A percentile compares a stretch with the other conserved stretches of the same genome.
Evolutionary conservation across 2,888 invertebrate species (phyloP).

Genomic region (Dendrolimus houi): DNA sequence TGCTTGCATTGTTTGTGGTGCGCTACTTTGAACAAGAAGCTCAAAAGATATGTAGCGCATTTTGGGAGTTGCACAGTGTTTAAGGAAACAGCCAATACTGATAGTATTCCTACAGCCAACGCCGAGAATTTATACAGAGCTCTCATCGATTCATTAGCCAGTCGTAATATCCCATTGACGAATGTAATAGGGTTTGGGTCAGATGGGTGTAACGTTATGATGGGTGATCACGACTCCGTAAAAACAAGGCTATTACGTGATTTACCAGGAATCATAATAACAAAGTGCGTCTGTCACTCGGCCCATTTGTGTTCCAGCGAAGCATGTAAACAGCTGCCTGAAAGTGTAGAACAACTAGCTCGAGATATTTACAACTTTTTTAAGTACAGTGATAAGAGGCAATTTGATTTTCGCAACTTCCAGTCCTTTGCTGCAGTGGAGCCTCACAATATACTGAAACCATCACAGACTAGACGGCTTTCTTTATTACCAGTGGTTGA

Average conservation of each 20-base stretch:
- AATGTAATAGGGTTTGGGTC: constrained; percentile 27
- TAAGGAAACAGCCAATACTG: background rate
- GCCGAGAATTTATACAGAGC: constrained; percentile 8
- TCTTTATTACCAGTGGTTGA: constrained; percentile 1
- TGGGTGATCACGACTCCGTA: constrained; percentile 25
- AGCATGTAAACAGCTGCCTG: constrained; percentile 26
- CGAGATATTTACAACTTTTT: constrained; percentile 24
- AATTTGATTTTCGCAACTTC: constrained; percentile 13
- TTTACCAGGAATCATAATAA: constrained; percentile 23
- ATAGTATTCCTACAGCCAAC: constrained; percentile 3
- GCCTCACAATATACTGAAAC: constrained; percentile 10
- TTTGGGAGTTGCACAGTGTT: background rate
- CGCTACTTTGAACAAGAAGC: no score
- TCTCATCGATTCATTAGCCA: constrained; percentile 7
- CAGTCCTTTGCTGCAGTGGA: constrained; percentile 7
- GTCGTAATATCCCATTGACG: constrained; percentile 2
- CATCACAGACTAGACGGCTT: constrained; percentile 9
- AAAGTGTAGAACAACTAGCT: constrained; percentile 24
- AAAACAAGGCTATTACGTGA: constrained; percentile 15
- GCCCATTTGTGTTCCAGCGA: constrained; percentile 25
- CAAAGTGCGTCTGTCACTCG: constrained; percentile 33
- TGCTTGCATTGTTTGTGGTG: no score
- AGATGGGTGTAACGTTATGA: constrained; percentile 31
- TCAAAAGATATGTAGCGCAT: no score
- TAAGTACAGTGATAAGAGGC: constrained; percentile 15